phyloP scores from a whole-genome alignment of 2,888 invertebrate genomes.

The Tanypteryx hageni region DNA sequence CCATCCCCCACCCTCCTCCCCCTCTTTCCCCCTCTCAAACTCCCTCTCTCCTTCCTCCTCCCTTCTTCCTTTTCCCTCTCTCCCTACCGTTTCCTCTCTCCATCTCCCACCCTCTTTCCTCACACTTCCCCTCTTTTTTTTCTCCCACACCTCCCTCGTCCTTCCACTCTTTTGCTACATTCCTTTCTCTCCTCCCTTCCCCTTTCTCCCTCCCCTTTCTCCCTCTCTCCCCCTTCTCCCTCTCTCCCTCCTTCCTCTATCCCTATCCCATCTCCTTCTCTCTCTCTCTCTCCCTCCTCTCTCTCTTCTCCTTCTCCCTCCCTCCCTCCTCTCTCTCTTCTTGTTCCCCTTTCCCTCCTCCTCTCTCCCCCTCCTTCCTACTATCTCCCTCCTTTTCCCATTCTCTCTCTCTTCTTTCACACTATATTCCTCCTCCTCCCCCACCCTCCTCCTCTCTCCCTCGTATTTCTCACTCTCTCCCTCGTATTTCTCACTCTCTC shows the following conservation, averaged over 20 bases:
- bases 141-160: neutral
- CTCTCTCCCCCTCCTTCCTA: neutral
- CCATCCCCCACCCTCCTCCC: no score
- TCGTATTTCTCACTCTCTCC: neutral
- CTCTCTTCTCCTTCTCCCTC: neutral
- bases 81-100: neutral
- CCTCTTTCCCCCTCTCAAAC: no score
- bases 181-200: neutral
- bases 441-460: neutral
- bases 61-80: neutral
- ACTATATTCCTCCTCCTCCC: neutral
- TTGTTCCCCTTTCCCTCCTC: neutral
- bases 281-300: neutral
- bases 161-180: no score
- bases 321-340: neutral
- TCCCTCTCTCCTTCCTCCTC: no score
- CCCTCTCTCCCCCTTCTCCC: neutral
- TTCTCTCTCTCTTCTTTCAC: neutral
- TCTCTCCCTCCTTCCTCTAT: neutral
- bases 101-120: neutral
- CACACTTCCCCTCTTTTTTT: neutral
- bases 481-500: neutral
- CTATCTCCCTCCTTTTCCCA: neutral
- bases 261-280: neutral
- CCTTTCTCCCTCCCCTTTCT: neutral